A percentile compares a stretch with the other conserved stretches of the same genome.
phyloP scores from a whole-genome alignment of 2,888 invertebrate species.

The Dinocampus coccinellae region DNA sequence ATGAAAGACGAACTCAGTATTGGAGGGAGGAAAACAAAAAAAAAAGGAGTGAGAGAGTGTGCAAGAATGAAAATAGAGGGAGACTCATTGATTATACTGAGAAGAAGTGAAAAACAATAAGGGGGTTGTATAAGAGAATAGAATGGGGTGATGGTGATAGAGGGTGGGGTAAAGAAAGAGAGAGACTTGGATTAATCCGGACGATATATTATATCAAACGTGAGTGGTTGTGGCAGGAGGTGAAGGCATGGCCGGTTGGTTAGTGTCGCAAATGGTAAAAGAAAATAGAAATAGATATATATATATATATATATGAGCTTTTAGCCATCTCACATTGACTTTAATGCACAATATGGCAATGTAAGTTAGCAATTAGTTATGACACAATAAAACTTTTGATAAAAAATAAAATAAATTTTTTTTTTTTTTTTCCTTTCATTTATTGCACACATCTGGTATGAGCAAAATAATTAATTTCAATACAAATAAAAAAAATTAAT shows the following conservation, averaged over 20 bases:
- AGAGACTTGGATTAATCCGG: slow-evolving; percentile 57
- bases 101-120: slow-evolving; percentile 68
- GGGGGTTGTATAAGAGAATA: too few species aligned
- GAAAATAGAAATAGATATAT: slow-evolving; percentile 35
- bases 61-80: too few species aligned
- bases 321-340: too few species aligned
- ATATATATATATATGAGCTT: not conserved
- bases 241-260: slow-evolving; percentile 41
- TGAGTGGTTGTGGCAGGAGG: slow-evolving; percentile 62
- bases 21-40: not conserved
- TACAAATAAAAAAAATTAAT: too few species aligned
- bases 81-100: slow-evolving; percentile 11
- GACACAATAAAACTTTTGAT: too few species aligned
- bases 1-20: not conserved
- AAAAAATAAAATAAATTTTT: too few species aligned
- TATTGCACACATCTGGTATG: too few species aligned
- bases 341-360: too few species aligned
- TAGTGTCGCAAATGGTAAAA: slow-evolving; percentile 47
- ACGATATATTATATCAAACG: slow-evolving; percentile 67
- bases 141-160: too few species aligned
- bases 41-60: not conserved
- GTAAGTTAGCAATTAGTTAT: not conserved
- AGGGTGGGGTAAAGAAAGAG: not conserved
- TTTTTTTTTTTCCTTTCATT: too few species aligned
- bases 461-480: too few species aligned